phyloP scores from a whole-genome alignment of 2,888 invertebrate species.

The Petrolisthes manimaculis region DNA sequence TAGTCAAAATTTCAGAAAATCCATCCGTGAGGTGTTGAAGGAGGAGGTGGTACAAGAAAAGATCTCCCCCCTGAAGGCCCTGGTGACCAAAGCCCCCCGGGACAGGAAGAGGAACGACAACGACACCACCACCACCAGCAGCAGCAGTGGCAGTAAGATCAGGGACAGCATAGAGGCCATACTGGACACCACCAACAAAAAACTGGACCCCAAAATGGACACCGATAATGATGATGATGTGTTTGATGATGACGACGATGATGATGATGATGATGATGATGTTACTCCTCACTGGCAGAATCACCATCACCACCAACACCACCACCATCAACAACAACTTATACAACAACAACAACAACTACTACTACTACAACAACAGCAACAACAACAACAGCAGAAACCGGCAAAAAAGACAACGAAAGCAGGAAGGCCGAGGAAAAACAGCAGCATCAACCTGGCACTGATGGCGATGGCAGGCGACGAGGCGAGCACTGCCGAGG shows the following conservation, averaged over 20 bases:
- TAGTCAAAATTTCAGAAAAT: constrained; percentile 31
- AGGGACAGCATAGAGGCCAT: neutral
- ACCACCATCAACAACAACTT: neutral
- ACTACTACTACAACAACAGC: neutral
- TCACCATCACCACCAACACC: neutral
- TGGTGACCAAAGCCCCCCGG: constrained; percentile 25
- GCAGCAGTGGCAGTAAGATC: neutral
- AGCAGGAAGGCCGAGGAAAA: constrained; percentile 19
- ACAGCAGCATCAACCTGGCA: neutral
- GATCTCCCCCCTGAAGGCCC: constrained; percentile 18
- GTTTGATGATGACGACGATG: constrained; percentile 26
- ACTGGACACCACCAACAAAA: neutral
- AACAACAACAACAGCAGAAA: constrained; percentile 27
- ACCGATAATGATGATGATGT: neutral
- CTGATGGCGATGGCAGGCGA: neutral
- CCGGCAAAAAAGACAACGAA: constrained; percentile 24
- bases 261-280: constrained; percentile 26
- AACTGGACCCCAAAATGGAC: neutral
- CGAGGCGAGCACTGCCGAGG: neutral
- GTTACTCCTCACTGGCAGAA: neutral
- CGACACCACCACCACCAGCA: neutral
- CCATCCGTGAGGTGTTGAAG: constrained; percentile 26
- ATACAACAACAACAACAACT: neutral
- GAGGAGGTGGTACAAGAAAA: constrained; percentile 38
- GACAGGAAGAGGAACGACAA: constrained; percentile 43